These are phyloP conservation scores for Oscheius myriophilus DNA, from an alignment of 2,888 invertebrate species.

Conservation along the genomic window DNA sequence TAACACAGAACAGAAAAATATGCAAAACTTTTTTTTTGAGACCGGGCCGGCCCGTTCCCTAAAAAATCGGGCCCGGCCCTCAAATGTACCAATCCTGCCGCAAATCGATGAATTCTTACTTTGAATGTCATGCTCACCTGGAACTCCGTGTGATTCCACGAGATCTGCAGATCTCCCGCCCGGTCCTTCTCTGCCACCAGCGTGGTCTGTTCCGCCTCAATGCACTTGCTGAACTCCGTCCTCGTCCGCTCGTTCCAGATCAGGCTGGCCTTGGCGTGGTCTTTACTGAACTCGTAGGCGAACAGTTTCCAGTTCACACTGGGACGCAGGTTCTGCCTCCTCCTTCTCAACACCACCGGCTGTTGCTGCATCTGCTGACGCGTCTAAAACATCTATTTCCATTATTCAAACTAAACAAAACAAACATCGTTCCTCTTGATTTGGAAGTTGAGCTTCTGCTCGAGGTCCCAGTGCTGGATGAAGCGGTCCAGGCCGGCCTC, in stretches of 20 bases:
- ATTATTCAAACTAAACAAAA: too few relatives aligned
- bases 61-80: too few relatives aligned
- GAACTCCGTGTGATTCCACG: constrained; percentile 98
- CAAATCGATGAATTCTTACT: not conserved
- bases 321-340: constrained; percentile 81
- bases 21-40: too few relatives aligned
- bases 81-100: too few relatives aligned
- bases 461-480: constrained; percentile 74
- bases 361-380: constrained; percentile 63
- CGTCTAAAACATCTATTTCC: constrained; percentile 31
- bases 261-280: constrained; percentile 93
- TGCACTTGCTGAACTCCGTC: constrained; percentile 80
- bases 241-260: constrained; percentile 99
- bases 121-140: constrained; percentile 75
- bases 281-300: constrained; percentile 91
- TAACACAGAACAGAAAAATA: too few relatives aligned
- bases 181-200: constrained; percentile 90
- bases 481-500: constrained; percentile 74
- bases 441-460: constrained; percentile 71
- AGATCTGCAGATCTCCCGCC: constrained; percentile 76
- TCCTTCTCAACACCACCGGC: constrained; percentile 89
- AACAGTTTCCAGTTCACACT: constrained; percentile 88
- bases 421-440: constrained; percentile 19
- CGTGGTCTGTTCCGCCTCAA: constrained; percentile 75
- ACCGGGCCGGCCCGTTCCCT: too few relatives aligned